phyloP scores from a whole-genome alignment of 2,888 invertebrate genomes.

The Cerastoderma edule region DNA sequence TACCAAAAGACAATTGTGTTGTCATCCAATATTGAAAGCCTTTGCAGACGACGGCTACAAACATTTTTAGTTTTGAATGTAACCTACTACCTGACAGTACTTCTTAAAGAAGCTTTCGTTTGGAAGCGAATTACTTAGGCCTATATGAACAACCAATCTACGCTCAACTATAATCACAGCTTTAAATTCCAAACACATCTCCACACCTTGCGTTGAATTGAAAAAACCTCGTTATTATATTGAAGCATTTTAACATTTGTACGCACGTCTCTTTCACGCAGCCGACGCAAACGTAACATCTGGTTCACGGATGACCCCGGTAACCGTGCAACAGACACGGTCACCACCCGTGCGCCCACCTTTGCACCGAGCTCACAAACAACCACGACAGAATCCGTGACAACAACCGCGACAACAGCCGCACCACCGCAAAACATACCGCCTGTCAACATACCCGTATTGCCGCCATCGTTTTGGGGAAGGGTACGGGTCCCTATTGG shows the following conservation, averaged over 20 bases:
- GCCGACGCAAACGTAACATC: not conserved
- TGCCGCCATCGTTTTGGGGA: too few relatives aligned
- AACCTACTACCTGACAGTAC: too few relatives aligned
- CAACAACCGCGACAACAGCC: not conserved
- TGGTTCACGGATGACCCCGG: slow-evolving; percentile 13
- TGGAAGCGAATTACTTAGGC: too few relatives aligned
- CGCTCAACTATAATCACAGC: not conserved
- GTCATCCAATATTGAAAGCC: too few relatives aligned
- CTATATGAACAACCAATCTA: not conserved
- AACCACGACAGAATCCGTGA: not conserved
- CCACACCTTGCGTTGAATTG: not conserved
- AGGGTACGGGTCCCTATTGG: too few relatives aligned
- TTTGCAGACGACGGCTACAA: too few relatives aligned
- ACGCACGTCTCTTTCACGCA: not conserved
- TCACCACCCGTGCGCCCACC: not conserved
- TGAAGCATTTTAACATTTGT: not conserved
- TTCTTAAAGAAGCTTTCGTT: too few relatives aligned
- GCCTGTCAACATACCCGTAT: too few relatives aligned
- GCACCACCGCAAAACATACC: too few relatives aligned
- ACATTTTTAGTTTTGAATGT: too few relatives aligned
- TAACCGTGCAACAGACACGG: slow-evolving; percentile 7
- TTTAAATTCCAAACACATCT: not conserved
- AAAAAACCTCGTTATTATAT: not conserved
- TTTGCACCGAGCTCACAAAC: not conserved
- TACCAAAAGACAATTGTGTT: too few relatives aligned